Conservation (phyloP, 2,797 vertebrate genomes). For the Myripristis jacobus region DNA sequence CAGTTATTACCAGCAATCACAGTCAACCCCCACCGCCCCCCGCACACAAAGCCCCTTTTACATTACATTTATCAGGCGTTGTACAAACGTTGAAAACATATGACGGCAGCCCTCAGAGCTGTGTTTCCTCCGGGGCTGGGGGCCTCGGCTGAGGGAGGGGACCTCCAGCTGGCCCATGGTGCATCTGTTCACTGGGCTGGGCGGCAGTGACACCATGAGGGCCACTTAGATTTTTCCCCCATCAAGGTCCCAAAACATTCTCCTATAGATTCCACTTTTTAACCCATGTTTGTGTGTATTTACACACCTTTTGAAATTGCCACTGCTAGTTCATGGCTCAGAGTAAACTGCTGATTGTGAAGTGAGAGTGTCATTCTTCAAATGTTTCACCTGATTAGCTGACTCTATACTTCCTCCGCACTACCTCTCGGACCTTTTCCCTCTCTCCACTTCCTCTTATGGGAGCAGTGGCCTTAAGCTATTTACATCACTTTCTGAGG, state of each 20-base stretch:
- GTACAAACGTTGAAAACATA: conserved; percentile 86
- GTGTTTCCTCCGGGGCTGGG: conserved; percentile 79
- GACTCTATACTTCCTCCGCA: conserved; percentile 71
- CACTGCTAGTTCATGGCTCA: conserved; percentile 18
- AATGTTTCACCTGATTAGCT: conserved; percentile 72
- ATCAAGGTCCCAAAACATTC: conserved; percentile 37
- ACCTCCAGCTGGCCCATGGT: conserved; percentile 82
- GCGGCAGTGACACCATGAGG: conserved; percentile 77
- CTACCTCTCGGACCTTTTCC: conserved; percentile 84
- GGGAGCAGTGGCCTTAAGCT: conserved; percentile 90
- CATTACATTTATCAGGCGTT: conserved; percentile 87
- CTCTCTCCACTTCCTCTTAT: conserved; percentile 81
- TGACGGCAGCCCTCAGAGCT: conserved; percentile 83
- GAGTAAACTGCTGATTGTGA: conserved; percentile 51
- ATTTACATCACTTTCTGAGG: conserved; percentile 97
- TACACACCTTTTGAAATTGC: conserved; percentile 38
- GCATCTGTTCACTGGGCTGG: conserved; percentile 80
- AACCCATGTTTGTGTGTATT: conserved; percentile 50
- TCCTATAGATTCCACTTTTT: conserved; percentile 45
- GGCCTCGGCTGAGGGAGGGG: conserved; percentile 60
- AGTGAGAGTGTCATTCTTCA: conserved; percentile 55
- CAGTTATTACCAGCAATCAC: conserved; percentile 89
- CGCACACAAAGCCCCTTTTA: conserved; percentile 80
- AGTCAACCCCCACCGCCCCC: conserved; percentile 79
- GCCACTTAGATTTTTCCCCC: conserved; percentile 66